Percentiles rank a stretch among this genome's conserved stretches.
These are phyloP conservation scores for Tupaia tana DNA, from an alignment of 2,113 vertebrate species.

Conservation along the genomic window DNA sequence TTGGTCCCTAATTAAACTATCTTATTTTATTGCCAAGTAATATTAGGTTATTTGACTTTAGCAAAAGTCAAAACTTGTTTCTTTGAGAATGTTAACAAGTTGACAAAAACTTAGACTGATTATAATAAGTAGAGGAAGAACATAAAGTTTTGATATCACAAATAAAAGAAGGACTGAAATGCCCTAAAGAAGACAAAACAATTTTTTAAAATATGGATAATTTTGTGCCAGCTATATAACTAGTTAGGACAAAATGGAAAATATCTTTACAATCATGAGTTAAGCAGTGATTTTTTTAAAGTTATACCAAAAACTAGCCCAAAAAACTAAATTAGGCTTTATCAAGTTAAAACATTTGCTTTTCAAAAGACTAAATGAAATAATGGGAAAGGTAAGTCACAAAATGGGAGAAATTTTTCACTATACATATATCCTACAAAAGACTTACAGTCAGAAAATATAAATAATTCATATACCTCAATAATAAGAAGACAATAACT, in stretches of 20 bases:
- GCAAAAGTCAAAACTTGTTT: neutral
- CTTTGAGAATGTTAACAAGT: neutral
- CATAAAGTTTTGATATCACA: neutral
- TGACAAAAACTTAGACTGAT: neutral
- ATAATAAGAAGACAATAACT: neutral
- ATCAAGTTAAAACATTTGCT: neutral
- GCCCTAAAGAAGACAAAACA: neutral
- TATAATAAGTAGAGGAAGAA: neutral
- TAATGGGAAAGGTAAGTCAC: neutral
- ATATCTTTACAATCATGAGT: neutral
- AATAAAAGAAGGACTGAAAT: neutral
- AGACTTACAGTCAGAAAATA: neutral
- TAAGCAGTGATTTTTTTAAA: neutral
- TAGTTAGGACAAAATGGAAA: neutral
- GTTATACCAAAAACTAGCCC: neutral
- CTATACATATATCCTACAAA: neutral
- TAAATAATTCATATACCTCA: neutral
- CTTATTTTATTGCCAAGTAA: neutral
- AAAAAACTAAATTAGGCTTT: neutral
- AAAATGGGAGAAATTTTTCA: neutral
- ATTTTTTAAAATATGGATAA: neutral
- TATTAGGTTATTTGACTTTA: neutral
- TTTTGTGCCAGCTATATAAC: neutral
- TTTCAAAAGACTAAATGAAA: neutral
- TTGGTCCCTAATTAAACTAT: too few relatives aligned